These are phyloP conservation scores for Amphiduros pacificus DNA, from an alignment of 2,888 invertebrate genomes.

Conservation along the genomic window DNA sequence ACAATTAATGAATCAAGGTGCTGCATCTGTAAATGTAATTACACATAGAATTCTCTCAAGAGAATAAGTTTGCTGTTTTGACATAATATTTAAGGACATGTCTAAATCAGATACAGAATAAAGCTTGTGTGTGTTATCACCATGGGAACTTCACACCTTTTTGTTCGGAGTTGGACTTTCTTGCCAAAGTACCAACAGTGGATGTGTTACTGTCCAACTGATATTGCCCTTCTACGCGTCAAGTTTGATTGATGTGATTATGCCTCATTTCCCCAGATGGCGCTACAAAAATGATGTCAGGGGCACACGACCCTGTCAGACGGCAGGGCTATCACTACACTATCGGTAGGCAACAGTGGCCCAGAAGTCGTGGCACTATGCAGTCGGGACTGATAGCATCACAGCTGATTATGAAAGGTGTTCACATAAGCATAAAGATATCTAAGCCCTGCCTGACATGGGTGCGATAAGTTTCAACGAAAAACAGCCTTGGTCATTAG, in stretches of 20 bases:
- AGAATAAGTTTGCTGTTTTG: no score
- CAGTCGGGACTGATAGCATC: conserved; percentile 16
- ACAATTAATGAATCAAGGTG: no score
- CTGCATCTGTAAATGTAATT: no score
- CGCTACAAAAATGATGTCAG: neutral
- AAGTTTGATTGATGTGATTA: conserved; percentile 17
- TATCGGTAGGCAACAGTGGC: conserved; percentile 5
- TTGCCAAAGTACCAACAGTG: no score
- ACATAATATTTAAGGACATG: no score
- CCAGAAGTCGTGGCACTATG: neutral
- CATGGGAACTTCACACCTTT: no score
- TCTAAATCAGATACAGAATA: no score
- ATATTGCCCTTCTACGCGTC: no score
- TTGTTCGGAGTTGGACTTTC: no score
- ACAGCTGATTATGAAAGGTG: conserved; percentile 18
- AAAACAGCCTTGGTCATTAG: conserved; percentile 14
- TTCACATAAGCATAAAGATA: conserved; percentile 24
- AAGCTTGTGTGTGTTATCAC: no score
- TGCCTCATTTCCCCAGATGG: conserved; percentile 10
- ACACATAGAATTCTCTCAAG: no score
- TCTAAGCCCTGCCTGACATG: conserved; percentile 8
- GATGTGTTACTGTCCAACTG: no score
- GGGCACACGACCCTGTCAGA: conserved; percentile 4
- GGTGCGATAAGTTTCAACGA: conserved; percentile 8
- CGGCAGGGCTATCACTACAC: conserved; percentile 5